phyloP scores from a whole-genome alignment of 2,797 vertebrate species.

The Sebastolobus altivelis region DNA sequence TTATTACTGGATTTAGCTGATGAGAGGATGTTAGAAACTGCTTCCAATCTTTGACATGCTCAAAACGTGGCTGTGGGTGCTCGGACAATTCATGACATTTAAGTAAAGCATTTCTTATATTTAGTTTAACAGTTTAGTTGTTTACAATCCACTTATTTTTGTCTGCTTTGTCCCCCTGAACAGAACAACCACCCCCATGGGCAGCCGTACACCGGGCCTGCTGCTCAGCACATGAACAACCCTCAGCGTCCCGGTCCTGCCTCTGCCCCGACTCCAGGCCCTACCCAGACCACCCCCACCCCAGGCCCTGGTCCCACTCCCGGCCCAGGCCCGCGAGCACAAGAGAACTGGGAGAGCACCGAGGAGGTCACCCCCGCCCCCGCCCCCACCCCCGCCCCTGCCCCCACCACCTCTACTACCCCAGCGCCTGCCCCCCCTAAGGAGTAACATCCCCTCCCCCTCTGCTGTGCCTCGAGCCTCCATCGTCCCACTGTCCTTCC shows the following conservation, averaged over 20 bases:
- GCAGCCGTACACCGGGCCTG: slow-evolving; percentile 98
- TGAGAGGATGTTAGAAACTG: not conserved
- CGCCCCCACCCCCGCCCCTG: slow-evolving; percentile 68
- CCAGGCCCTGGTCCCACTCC: slow-evolving; percentile 67
- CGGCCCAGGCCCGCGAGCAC: slow-evolving; percentile 94
- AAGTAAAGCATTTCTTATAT: not conserved
- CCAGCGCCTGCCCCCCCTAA: slow-evolving; percentile 90
- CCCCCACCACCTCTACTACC: slow-evolving; percentile 69
- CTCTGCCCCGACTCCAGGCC: slow-evolving; percentile 75
- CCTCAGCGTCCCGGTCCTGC: slow-evolving; percentile 94
- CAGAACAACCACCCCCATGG: slow-evolving; percentile 99
- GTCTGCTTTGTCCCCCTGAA: not conserved
- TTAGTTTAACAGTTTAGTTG: not conserved
- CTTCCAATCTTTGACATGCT: not conserved
- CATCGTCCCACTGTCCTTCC: slow-evolving; percentile 78
- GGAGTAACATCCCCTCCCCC: slow-evolving; percentile 90
- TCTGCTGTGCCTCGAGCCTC: slow-evolving; percentile 84
- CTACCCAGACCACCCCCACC: slow-evolving; percentile 60
- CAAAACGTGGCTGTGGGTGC: not conserved
- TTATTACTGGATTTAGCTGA: too few species aligned
- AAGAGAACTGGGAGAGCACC: slow-evolving; percentile 97
- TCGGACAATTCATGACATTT: not conserved
- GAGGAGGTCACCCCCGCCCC: slow-evolving; percentile 93
- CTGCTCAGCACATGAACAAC: slow-evolving; percentile 99
- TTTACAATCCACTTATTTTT: not conserved